A percentile compares a stretch with the other conserved stretches of the same genome.
Conservation (phyloP, 1,140 invertebrate species). For the Portunus trituberculatus region DNA sequence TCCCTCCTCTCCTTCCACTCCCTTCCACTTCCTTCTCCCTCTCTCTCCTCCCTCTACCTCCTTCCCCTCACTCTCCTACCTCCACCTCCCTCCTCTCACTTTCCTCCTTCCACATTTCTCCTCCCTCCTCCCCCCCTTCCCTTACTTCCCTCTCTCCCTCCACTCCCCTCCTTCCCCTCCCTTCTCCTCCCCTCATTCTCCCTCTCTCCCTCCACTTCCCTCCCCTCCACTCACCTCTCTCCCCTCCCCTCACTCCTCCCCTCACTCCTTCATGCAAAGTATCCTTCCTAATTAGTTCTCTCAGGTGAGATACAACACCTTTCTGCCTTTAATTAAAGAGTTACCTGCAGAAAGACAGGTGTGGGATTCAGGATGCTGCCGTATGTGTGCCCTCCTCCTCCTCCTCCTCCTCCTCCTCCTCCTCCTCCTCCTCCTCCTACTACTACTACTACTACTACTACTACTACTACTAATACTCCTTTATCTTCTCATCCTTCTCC, state of each 20-base stretch:
- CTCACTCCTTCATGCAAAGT: conserved; percentile 21
- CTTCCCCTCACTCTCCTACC: too few relatives aligned
- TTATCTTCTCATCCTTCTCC: background rate
- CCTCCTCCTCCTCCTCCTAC: background rate
- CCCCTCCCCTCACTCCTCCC: background rate
- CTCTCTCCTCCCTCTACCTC: too few relatives aligned
- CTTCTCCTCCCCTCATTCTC: too few relatives aligned
- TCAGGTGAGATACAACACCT: background rate
- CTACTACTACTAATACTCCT: too few relatives aligned
- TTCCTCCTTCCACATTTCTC: too few relatives aligned
- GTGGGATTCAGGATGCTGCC: background rate
- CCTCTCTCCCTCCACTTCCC: background rate
- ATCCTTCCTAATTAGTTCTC: background rate
- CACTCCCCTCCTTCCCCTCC: too few relatives aligned
- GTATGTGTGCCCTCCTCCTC: background rate
- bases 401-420: background rate
- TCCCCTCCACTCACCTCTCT: background rate
- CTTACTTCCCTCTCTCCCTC: background rate
- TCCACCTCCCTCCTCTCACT: background rate
- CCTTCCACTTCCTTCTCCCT: too few relatives aligned
- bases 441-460: too few relatives aligned
- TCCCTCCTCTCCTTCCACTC: background rate
- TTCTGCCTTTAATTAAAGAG: background rate
- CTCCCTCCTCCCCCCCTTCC: too few relatives aligned
- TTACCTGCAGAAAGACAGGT: background rate